A percentile compares a stretch with the other conserved stretches of the same genome.
Evolutionary conservation across 2,797 vertebrate genomes (phyloP).

Genomic region (Streptopelia turtur): DNA sequence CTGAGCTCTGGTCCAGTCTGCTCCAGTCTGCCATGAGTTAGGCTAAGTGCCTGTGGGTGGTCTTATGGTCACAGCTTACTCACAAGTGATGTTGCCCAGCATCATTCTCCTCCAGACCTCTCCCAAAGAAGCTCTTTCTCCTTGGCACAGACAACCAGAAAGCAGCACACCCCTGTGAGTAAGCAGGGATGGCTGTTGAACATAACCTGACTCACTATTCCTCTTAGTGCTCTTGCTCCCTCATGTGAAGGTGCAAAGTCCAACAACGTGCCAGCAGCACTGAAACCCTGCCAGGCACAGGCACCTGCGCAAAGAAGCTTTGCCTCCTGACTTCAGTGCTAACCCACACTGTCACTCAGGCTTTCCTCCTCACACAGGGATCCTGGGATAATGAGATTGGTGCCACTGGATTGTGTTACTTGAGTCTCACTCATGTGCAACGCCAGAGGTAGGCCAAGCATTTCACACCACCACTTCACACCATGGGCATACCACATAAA

Average conservation of each 20-base stretch:
- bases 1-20: not conserved
- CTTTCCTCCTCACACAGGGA: not conserved
- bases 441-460: not conserved
- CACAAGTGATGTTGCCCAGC: not conserved
- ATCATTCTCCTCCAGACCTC: not conserved
- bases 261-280: not conserved
- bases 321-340: not conserved
- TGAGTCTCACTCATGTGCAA: not conserved
- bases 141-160: not conserved
- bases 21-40: not conserved
- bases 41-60: not conserved
- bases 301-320: not conserved
- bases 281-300: not conserved
- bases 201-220: not conserved
- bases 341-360: accelerated
- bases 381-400: not conserved
- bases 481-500: not conserved
- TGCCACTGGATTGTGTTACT: not conserved
- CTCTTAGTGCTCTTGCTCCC: not conserved
- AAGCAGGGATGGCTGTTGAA: not conserved
- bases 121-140: not conserved
- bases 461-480: not conserved
- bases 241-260: not conserved
- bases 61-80: not conserved
- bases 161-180: not conserved